phyloP scores from a whole-genome alignment of 2,888 invertebrate species.

The Laothoe populi region DNA sequence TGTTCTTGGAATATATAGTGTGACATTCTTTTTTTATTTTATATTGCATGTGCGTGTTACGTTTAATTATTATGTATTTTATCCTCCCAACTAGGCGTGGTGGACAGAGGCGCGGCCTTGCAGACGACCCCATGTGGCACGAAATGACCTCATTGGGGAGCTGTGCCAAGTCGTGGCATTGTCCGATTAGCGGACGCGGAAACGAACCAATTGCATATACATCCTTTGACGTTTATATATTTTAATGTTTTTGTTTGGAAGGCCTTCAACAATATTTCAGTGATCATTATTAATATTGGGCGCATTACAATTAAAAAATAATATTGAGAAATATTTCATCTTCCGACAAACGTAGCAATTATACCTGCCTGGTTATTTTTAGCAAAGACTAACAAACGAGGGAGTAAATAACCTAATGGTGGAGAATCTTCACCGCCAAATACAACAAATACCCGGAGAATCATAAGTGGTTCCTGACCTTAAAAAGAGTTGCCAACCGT shows the following conservation, averaged over 20 bases:
- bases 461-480: no score
- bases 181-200: constrained; percentile 9
- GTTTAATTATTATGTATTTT: not conserved
- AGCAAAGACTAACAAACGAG: no score
- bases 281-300: not conserved
- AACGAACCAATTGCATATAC: constrained; percentile 14
- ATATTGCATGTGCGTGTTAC: not conserved
- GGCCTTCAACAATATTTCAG: not conserved
- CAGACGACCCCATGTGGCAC: constrained; percentile 10
- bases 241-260: not conserved
- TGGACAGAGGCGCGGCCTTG: constrained; percentile 13
- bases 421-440: no score
- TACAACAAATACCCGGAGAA: no score
- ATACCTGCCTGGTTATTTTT: no score
- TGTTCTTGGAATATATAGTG: no score
- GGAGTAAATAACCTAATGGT: no score
- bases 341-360: no score
- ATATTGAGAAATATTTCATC: no score
- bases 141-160: constrained; percentile 9
- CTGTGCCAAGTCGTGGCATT: constrained; percentile 7
- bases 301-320: not conserved
- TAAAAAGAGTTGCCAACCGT: no score
- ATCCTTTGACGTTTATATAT: not conserved
- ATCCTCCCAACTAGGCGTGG: not conserved
- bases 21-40: no score